phyloP scores from a whole-genome alignment of 2,888 invertebrate species.

The Melieria picta region DNA sequence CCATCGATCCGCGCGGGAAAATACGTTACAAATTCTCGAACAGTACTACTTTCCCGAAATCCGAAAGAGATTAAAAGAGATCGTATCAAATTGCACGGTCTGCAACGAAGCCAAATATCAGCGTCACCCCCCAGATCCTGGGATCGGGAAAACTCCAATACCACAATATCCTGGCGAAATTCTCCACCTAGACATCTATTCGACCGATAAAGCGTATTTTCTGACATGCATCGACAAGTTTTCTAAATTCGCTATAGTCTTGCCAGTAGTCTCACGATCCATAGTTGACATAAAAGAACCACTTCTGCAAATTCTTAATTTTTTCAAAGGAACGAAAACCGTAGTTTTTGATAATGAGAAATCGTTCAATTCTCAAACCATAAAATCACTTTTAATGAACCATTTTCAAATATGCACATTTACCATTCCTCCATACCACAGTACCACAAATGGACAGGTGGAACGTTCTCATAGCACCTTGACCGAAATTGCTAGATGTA shows the following conservation, averaged over 20 bases:
- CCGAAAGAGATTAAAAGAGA: conserved; percentile 7
- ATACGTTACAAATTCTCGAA: conserved; percentile 15
- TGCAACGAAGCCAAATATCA: conserved; percentile 27
- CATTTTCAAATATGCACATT: background rate
- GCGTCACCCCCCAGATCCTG: conserved; percentile 18
- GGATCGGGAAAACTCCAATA: conserved; percentile 4
- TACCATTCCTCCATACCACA: background rate
- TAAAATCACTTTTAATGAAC: conserved; percentile 27
- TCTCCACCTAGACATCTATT: conserved; percentile 7
- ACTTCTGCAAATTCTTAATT: conserved; percentile 13
- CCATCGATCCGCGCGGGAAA: conserved; percentile 32
- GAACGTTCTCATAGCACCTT: conserved; percentile 14
- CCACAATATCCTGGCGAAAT: conserved; percentile 6
- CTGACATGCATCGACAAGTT: conserved; percentile 6
- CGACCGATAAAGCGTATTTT: conserved; percentile 1
- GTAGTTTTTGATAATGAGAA: conserved; percentile 24
- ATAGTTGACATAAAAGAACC: background rate
- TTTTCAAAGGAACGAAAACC: conserved; percentile 25
- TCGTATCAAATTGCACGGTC: conserved; percentile 26
- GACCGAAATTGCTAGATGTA: conserved; percentile 28
- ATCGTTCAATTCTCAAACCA: background rate
- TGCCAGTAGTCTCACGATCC: too few relatives aligned
- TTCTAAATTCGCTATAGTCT: conserved; percentile 16
- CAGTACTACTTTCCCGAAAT: conserved; percentile 31
- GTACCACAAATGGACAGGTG: conserved; percentile 27